Base-by-base conservation (phyloP, 2,888 invertebrate genomes). In the Diarsia dahlii region DNA sequence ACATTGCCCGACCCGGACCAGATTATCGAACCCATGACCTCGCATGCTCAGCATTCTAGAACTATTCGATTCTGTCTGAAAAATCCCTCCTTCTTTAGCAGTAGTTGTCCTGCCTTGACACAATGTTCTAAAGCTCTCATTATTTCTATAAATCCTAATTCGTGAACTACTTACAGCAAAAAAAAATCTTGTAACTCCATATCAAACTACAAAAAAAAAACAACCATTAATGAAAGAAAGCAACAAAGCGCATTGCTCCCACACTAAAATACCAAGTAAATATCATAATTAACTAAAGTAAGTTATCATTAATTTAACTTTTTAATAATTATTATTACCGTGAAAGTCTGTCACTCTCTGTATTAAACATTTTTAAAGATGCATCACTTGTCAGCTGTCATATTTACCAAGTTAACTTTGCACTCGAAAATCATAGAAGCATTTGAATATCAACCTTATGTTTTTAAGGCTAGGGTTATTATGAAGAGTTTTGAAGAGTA, bases 361-460 rank as follows among this genome's bases (percentile, higher is more conserved):
- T 77, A 68, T 63, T 75, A 71, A 69, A 71, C 64, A 62, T n/a
- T 66, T 66, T 76, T 50, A 62, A 78, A 87, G 87, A 86, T 73
- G 81, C 78, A 76, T 87, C 65, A 85, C 78, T 81, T 87, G 87
- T 87, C 79, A 87, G 74, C 77, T 85, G 81, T 78, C 86, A 84
- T 56, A 67, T 71, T 80, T 70, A 62, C 85, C 52, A 76, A 72
- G 8, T 63, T 74, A 71, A 23, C 15, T 69, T 60, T 68, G n/a
- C 71, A 39, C 3, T 56, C 20, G 0, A 10, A 54, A 69, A 34
- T 0, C 0, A 0, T 0, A 52, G 34, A 56, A 3, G 12, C 10
- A 71, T 56, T 54, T 15, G 12, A 80, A 63, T 56, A 34, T 74
- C 23, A 75, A 68, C 78, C 66, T 77, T 84, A 77, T 12, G 0